phyloP scores from a whole-genome alignment of 1,140 invertebrate genomes.

The Rhagoletis zephyria region DNA sequence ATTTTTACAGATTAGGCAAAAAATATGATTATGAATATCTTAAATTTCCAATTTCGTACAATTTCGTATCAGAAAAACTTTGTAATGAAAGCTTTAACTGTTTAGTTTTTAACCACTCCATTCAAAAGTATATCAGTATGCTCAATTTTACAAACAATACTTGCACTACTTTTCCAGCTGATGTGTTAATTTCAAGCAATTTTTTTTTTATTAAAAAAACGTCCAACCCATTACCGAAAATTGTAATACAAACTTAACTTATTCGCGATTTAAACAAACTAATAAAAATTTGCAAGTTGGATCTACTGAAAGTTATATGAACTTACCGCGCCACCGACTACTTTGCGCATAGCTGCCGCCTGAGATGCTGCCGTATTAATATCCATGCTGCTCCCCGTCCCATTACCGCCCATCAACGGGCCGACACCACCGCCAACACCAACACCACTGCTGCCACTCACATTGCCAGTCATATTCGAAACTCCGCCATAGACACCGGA shows the following conservation, averaged over 20 bases:
- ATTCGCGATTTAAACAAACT: not conserved
- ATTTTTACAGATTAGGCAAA: too few species aligned
- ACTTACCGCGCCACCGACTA: slow-evolving; percentile 59
- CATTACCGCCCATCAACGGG: slow-evolving; percentile 56
- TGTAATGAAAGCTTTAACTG: too few species aligned
- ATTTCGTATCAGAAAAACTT: too few species aligned
- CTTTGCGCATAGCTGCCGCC: slow-evolving; percentile 62
- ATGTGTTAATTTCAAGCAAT: not conserved
- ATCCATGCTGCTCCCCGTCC: slow-evolving; percentile 60
- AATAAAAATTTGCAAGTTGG: not conserved
- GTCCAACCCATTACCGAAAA: not conserved
- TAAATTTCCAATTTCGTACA: too few species aligned
- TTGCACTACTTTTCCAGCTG: not conserved
- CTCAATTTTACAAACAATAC: not conserved
- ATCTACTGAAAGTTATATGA: slow-evolving; percentile 53
- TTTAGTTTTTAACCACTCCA: too few species aligned
- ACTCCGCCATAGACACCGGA: slow-evolving; percentile 42
- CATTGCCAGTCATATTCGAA: not conserved
- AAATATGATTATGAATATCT: too few species aligned
- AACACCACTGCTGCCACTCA: not conserved
- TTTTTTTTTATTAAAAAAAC: not conserved
- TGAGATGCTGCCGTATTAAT: slow-evolving; percentile 59
- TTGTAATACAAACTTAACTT: not conserved
- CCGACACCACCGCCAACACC: slow-evolving; percentile 52
- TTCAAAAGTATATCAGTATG: not conserved